Conservation (phyloP, 1,140 invertebrate genomes). For the Drosophila sproati region DNA sequence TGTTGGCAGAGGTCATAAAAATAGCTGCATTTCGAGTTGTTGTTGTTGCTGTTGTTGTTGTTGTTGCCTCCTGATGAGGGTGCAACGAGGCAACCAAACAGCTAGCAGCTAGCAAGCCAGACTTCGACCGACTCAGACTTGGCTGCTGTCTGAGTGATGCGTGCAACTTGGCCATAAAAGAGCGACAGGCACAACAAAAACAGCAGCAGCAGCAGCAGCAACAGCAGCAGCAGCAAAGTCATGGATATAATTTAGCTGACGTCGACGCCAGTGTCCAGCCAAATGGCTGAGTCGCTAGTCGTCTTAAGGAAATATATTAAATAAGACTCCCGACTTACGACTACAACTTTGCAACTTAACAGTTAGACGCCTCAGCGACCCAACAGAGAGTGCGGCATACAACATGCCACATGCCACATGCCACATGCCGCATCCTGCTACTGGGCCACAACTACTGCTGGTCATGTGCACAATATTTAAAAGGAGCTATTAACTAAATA, state of each 20-base stretch:
- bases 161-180: slow-evolving; percentile 80
- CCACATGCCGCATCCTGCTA: not conserved
- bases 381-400: not conserved
- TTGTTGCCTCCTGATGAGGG: slow-evolving; percentile 21
- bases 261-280: slow-evolving; percentile 53
- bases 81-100: slow-evolving; percentile 2
- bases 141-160: slow-evolving; percentile 73
- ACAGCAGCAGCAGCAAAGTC: slow-evolving; percentile 54
- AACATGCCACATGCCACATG: not conserved
- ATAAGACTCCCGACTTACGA: slow-evolving; percentile 51
- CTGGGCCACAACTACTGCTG: slow-evolving; percentile 18
- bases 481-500: slow-evolving; percentile 22
- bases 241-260: slow-evolving; percentile 77
- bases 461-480: slow-evolving; percentile 17
- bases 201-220: slow-evolving; percentile 56
- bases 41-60: not conserved
- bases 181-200: slow-evolving; percentile 56
- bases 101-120: not conserved
- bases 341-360: slow-evolving; percentile 61
- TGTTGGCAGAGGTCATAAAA: slow-evolving; percentile 64
- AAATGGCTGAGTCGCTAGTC: slow-evolving; percentile 56
- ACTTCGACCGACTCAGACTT: slow-evolving; percentile 17
- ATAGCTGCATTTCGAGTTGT: slow-evolving; percentile 26
- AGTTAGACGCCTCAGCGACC: slow-evolving; percentile 57
- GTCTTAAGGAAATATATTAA: slow-evolving; percentile 81